phyloP scores from a whole-genome alignment of 2,888 invertebrate species.

The Eristalis arbustorum region DNA sequence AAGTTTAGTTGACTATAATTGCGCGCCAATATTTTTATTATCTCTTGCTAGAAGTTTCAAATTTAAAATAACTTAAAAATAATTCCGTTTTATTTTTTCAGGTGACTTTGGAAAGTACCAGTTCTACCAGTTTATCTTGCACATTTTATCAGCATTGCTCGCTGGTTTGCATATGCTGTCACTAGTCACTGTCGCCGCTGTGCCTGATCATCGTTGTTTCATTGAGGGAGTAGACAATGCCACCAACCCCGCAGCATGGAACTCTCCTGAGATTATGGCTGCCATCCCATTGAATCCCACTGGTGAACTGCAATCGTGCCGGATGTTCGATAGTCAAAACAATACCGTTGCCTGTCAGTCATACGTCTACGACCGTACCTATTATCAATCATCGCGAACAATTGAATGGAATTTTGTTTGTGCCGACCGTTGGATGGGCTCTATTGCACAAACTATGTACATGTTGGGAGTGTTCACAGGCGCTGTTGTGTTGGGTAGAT shows the following conservation, averaged over 20 bases:
- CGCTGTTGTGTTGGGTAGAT: conserved; percentile 87
- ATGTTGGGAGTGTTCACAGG: conserved; percentile 93
- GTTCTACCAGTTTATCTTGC: conserved; percentile 88
- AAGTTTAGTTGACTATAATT: too few species aligned
- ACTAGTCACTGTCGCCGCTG: conserved; percentile 89
- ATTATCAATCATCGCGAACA: conserved; percentile 86
- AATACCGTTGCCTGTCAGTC: conserved; percentile 80
- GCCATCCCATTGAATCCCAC: conserved; percentile 83
- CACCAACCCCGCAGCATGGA: conserved; percentile 82
- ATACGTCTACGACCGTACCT: conserved; percentile 88
- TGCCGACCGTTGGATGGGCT: conserved; percentile 89
- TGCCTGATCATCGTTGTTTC: conserved; percentile 85
- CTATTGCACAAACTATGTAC: conserved; percentile 86
- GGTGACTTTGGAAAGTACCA: conserved; percentile 93
- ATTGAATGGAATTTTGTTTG: conserved; percentile 93
- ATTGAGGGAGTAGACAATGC: conserved; percentile 82
- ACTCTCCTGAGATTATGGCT: conserved; percentile 81
- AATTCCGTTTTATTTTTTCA: conserved; percentile 75
- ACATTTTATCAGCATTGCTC: conserved; percentile 88
- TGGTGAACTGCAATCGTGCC: conserved; percentile 85
- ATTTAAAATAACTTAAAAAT: background rate
- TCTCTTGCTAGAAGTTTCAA: background rate
- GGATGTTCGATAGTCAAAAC: conserved; percentile 81
- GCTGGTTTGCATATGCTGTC: conserved; percentile 91
- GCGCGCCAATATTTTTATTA: too few species aligned